phyloP scores from a whole-genome alignment of 92 coral and sea anemone genomes.

The Plumapathes pennacea region DNA sequence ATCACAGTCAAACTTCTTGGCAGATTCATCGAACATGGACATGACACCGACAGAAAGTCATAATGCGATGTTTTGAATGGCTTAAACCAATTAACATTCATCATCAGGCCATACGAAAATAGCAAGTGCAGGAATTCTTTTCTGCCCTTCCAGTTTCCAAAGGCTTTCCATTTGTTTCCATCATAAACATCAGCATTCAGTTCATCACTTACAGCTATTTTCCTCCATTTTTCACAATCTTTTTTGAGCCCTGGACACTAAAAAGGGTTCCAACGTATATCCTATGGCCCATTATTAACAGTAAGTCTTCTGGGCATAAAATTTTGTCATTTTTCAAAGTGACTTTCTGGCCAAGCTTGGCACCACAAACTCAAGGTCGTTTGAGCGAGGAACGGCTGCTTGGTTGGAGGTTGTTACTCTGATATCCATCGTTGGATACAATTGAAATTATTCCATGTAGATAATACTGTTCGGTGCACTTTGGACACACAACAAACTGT shows the following conservation, averaged over 20 bases:
- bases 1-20: constrained; percentile 41
- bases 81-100: constrained; percentile 44
- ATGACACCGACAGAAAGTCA: constrained; percentile 39
- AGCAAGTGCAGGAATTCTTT: constrained; percentile 21
- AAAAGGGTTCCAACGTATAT: no score
- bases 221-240: constrained; percentile 46
- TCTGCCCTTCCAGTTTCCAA: constrained; percentile 25
- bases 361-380: constrained; percentile 28
- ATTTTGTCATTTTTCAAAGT: constrained; percentile 13
- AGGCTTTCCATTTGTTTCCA: constrained; percentile 42
- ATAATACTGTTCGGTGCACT: constrained; percentile 34
- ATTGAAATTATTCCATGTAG: constrained; percentile 30
- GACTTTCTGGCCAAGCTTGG: constrained; percentile 33
- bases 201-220: constrained; percentile 11
- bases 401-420: no score
- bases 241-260: constrained; percentile 44
- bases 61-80: constrained; percentile 46
- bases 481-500: constrained; percentile 29
- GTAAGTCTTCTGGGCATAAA: constrained; percentile 21
- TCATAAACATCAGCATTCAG: constrained; percentile 47
- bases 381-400: no score
- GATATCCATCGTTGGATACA: constrained; percentile 11
- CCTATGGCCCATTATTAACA: no score
- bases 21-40: constrained; percentile 36
- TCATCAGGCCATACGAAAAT: constrained; percentile 35